These are phyloP conservation scores for Philereme transversata DNA, from an alignment of 2,888 invertebrate species.

Conservation along the genomic window DNA sequence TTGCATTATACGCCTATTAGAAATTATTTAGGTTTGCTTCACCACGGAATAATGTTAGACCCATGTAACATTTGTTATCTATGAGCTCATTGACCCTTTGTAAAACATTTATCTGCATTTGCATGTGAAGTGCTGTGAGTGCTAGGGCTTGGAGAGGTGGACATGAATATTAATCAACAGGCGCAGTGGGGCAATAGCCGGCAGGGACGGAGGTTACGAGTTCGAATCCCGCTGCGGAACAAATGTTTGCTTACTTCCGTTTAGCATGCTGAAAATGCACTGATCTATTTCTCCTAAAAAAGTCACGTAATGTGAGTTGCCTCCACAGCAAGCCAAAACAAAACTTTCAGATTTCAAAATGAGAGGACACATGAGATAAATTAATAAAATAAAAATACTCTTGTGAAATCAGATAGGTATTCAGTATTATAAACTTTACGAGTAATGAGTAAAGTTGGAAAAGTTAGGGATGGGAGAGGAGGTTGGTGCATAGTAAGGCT, in stretches of 20 bases:
- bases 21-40: too few relatives aligned
- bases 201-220: too few relatives aligned
- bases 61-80: constrained; percentile 26
- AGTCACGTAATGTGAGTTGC: too few relatives aligned
- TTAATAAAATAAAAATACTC: constrained; percentile 12
- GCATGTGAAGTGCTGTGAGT: constrained; percentile 23
- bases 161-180: constrained; percentile 16
- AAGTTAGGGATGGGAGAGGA: not conserved
- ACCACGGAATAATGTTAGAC: constrained; percentile 11
- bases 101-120: constrained; percentile 27
- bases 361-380: constrained; percentile 5
- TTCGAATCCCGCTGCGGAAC: too few relatives aligned
- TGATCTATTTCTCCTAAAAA: too few relatives aligned
- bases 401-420: constrained; percentile 26
- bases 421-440: constrained; percentile 27
- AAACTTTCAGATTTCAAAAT: constrained; percentile 1
- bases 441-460: constrained; percentile 30
- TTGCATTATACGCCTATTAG: too few relatives aligned
- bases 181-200: too few relatives aligned
- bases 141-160: constrained; percentile 11
- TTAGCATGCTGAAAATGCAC: too few relatives aligned
- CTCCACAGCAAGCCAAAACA: too few relatives aligned
- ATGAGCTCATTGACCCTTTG: constrained; percentile 26
- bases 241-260: too few relatives aligned
- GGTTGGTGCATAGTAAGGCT: too few relatives aligned